A percentile compares a stretch with the other conserved stretches of the same genome.
These are phyloP conservation scores for Gerris lacustris DNA, from an alignment of 2,888 invertebrate species.

Conservation along the genomic window DNA sequence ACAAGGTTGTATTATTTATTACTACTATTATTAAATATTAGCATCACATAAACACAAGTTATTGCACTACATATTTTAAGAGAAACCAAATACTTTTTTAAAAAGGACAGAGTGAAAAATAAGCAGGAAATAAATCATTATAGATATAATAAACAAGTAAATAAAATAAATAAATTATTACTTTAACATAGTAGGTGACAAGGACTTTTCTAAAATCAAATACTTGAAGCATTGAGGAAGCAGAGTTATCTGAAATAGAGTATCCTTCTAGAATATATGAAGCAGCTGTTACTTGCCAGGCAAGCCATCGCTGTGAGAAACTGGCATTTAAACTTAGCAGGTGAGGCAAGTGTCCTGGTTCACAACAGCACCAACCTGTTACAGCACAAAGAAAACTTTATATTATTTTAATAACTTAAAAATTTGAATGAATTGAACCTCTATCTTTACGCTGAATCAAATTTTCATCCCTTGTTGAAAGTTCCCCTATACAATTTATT, in stretches of 20 bases:
- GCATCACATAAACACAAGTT: no score
- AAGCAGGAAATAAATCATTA: no score
- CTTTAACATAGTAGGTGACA: conserved; percentile 95
- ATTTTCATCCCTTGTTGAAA: no score
- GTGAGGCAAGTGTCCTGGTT: conserved; percentile 75
- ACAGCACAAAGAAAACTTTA: conserved; percentile 19
- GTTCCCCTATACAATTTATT: no score
- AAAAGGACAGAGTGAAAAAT: no score
- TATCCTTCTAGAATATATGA: conserved; percentile 97
- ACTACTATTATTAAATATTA: no score
- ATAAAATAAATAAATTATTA: conserved; percentile 35
- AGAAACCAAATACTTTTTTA: no score
- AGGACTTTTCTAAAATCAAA: conserved; percentile 94
- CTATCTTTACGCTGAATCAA: no score
- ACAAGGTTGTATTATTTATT: not conserved
- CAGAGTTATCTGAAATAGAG: conserved; percentile 94
- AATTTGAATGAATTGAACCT: no score
- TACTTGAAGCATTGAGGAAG: conserved; percentile 91
- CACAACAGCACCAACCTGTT: conserved; percentile 75
- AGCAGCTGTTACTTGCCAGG: conserved; percentile 93
- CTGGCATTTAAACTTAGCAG: conserved; percentile 92
- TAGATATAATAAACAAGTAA: no score
- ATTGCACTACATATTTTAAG: no score
- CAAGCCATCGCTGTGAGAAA: conserved; percentile 91
- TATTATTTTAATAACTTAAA: no score